These are phyloP conservation scores for Anser cygnoides DNA, from an alignment of 2,113 vertebrate genomes.

Conservation along the genomic window DNA sequence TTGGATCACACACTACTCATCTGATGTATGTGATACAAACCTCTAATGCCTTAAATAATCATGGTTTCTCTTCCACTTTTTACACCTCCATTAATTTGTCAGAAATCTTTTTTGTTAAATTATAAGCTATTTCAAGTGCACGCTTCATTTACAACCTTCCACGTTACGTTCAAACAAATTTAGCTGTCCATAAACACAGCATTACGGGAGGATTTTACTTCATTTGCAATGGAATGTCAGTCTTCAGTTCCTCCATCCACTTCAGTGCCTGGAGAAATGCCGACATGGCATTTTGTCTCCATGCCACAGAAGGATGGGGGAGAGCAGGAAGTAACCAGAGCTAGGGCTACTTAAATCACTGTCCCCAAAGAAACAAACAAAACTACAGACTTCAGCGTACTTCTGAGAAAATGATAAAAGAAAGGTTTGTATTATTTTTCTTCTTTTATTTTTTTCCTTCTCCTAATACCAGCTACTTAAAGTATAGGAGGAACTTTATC, in stretches of 20 bases:
- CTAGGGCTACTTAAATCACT: background rate
- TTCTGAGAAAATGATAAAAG: background rate
- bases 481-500: background rate
- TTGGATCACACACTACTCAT: accelerated
- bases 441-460: background rate
- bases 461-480: background rate
- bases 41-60: background rate
- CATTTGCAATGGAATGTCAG: background rate
- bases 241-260: background rate
- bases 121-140: background rate
- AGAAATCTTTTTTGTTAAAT: background rate
- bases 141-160: background rate
- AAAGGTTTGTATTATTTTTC: background rate
- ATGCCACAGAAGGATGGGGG: background rate
- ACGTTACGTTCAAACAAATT: background rate
- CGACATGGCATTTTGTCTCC: background rate
- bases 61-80: background rate
- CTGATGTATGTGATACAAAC: background rate
- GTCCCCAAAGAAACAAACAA: background rate
- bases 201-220: background rate
- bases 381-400: background rate
- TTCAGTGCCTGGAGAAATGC: background rate
- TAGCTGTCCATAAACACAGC: background rate
- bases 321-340: background rate
- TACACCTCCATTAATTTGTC: background rate